Evolutionary conservation across 2,113 vertebrate species (phyloP), one percentile per base, ranked within the genome.

Genomic region (Sprattus sprattus): DNA sequence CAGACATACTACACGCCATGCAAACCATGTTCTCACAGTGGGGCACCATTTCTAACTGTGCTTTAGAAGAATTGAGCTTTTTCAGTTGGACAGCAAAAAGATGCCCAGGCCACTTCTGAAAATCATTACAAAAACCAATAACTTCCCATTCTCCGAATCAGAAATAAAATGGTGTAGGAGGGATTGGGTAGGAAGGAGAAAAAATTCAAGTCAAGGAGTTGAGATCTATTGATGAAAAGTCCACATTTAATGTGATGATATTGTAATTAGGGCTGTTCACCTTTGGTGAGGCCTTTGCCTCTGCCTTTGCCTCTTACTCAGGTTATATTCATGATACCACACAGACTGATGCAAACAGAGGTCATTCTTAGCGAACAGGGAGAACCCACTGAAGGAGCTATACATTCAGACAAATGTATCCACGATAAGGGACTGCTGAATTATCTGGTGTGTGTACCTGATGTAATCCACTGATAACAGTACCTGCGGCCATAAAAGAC

Each of bases 381-480:
- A 75, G 10, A 5, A 32, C 45, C 57, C 46, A 39, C 50, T 52
- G n/a, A 67, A 60, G 22, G 22, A 60, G 15, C 81, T 13, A 46
- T 75, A 60, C 57, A 67, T 83, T 49, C 81, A 86, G 60, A 82
- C 22, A 39, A 71, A 71, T 64, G 78, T 52, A 47, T 50, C 67
- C n/a, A 47, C 11, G 49, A 85, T 22, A 54, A 83, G 78, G 45
- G 71, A 28, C 71, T 3, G 71, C 28, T 39, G 67, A 75, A 39
- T 75, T 28, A 11, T 39, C 46, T 71, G 82, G 81, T 67, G 49
- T 82, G 16, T 32, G 57, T 45, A 60, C n/a, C 45, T 45, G 16
- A 78, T 84, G 83, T 39, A n/a, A 25, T 50, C 16, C 11, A 45
- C 20, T n/a, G 44, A 39, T 20, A 83, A 0, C 52, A 83, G 18